Base-by-base conservation (phyloP, 2,797 vertebrate genomes). In the Chelon labrosus region DNA sequence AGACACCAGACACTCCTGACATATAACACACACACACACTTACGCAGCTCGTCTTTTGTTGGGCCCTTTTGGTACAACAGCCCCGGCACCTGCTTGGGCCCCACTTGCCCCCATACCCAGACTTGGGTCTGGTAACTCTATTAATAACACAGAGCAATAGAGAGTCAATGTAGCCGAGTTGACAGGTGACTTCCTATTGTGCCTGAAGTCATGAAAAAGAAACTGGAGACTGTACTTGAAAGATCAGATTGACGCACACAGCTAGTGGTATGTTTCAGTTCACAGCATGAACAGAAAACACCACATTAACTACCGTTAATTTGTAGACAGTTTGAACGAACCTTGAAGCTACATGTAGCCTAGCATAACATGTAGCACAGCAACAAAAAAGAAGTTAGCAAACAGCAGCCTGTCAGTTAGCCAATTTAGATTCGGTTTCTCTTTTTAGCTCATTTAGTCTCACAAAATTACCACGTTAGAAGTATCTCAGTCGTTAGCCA, bases 91-190 rank as follows among this genome's bases (percentile, higher is more conserved):
- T 41, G 90, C 92, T 13, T 96, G 83, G 64, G 88, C 94, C 66
- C 94, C 96, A 14, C 96, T 93, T 55, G 93, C 89, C 8, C 94
- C 90, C 71, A 96, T 83, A 3, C 95, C 94, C 92, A 98, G 88
- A n/a, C 95, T 90, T 49, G 96, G 79, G 17, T 99, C 97, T 6
- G 96, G 77, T 93, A 99, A 95, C 69, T 99, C 98, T 97, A 90
- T 84, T 66, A 89, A 90, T 88, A 90, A 86, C 79, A 86, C 44
- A 84, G 59, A 65, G 22, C 17, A 44, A 83, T 4, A 82, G 31
- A 47, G 37, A 73, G 16, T 50, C 20, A 60, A 67, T 77, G 56
- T 46, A 64, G n/a, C 49, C 66, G 16, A 49, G 37, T 49, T 72
- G 66, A 82, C 70, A 89, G 80, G 42, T 80, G 70, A 85, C 57